A percentile compares a stretch with the other conserved stretches of the same genome.
Evolutionary conservation across 1,140 invertebrate species (phyloP).

Genomic region (Aplysia californica): DNA sequence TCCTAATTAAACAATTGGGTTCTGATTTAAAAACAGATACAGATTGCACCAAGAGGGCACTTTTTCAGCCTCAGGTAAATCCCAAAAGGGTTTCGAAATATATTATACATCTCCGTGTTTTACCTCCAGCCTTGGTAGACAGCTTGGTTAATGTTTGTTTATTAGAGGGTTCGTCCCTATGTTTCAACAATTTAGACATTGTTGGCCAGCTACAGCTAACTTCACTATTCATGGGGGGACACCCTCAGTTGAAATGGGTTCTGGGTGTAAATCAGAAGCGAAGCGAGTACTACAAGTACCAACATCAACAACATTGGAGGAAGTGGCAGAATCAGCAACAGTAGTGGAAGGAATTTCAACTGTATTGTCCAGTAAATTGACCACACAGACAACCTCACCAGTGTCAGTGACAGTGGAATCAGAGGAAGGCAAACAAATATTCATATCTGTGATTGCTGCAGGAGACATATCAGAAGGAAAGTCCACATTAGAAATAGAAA

Average conservation of each 20-base stretch:
- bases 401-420: too few relatives aligned
- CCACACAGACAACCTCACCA: neutral
- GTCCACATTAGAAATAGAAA: neutral
- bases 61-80: neutral
- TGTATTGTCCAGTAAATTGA: neutral
- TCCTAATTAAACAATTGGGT: neutral
- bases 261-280: neutral
- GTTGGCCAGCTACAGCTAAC: neutral
- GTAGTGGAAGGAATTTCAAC: neutral
- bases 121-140: too few relatives aligned
- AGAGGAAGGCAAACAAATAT: neutral
- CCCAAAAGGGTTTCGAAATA: neutral
- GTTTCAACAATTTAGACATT: neutral
- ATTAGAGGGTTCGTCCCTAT: neutral
- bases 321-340: neutral
- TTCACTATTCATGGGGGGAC: too few relatives aligned
- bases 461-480: neutral
- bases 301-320: neutral
- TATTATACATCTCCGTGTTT: neutral
- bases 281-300: too few relatives aligned
- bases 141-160: too few relatives aligned
- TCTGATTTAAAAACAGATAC: neutral
- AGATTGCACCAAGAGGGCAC: neutral
- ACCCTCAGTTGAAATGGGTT: too few relatives aligned
- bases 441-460: neutral